Evolutionary conservation across 2,113 vertebrate species (phyloP).

Genomic region (Ifrita kowaldi): DNA sequence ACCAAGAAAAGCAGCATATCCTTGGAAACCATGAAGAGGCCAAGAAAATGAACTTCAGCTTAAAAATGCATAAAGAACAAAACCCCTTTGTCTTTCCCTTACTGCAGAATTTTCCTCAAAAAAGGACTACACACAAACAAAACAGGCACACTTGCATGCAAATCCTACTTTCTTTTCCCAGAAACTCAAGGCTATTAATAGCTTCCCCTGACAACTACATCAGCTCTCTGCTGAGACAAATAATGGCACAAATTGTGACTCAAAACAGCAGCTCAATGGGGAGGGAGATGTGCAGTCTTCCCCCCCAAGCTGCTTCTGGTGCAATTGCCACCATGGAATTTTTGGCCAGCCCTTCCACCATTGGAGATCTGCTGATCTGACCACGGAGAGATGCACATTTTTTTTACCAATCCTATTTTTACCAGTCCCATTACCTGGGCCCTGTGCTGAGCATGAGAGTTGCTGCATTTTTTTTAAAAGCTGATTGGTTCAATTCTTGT

Average conservation of each 20-base stretch:
- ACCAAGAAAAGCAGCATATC: background rate
- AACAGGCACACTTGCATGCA: background rate
- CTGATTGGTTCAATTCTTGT: background rate
- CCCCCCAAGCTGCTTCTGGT: background rate
- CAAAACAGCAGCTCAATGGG: background rate
- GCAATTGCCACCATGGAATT: background rate
- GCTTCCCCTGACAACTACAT: background rate
- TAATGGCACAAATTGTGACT: background rate
- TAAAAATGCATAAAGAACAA: background rate
- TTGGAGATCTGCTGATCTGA: background rate
- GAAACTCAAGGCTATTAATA: constrained; percentile 36
- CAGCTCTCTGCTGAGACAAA: background rate
- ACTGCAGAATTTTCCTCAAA: background rate
- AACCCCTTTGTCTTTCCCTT: background rate
- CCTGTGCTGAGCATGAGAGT: background rate
- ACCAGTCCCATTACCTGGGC: background rate
- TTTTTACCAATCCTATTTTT: background rate
- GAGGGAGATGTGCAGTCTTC: background rate
- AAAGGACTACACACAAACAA: background rate
- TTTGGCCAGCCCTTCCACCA: background rate
- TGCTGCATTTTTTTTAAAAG: background rate
- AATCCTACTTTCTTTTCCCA: background rate
- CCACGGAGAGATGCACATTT: background rate
- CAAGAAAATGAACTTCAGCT: background rate
- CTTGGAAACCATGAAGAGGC: background rate